These are phyloP conservation scores for Phrynocephalus guinanensis DNA, from an alignment of 2,797 vertebrate species.

Conservation along the genomic window DNA sequence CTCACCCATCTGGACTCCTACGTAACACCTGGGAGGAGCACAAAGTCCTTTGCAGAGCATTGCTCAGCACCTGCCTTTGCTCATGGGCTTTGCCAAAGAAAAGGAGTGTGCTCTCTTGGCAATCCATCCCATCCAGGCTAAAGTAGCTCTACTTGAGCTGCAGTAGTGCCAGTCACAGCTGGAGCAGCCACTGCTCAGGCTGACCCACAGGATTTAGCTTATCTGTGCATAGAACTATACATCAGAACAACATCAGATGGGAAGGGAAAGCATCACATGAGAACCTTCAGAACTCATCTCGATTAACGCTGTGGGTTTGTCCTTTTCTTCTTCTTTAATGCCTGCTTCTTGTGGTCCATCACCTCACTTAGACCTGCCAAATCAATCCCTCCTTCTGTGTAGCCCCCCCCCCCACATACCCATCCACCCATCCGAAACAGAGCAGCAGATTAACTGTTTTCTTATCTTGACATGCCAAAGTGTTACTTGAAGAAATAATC, in stretches of 20 bases:
- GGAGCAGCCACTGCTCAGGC: slow-evolving; percentile 1
- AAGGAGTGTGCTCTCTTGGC: too few relatives aligned
- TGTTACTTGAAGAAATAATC: slow-evolving; percentile 75
- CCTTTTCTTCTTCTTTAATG: neutral
- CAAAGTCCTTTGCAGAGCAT: neutral
- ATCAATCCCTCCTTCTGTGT: slow-evolving; percentile 47
- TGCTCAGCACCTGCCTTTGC: neutral
- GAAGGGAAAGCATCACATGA: slow-evolving; percentile 7
- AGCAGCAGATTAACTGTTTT: slow-evolving; percentile 59
- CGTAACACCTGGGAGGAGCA: neutral
- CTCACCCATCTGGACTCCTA: neutral
- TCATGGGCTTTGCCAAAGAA: neutral
- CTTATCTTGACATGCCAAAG: slow-evolving; percentile 74
- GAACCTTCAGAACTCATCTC: slow-evolving; percentile 18
- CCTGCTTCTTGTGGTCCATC: neutral
- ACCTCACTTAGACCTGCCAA: slow-evolving; percentile 6
- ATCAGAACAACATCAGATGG: slow-evolving; percentile 23
- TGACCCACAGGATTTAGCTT: slow-evolving; percentile 23
- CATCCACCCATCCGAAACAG: slow-evolving; percentile 40
- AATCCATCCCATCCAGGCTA: neutral
- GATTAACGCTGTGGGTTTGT: slow-evolving; percentile 23
- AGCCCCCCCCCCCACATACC: slow-evolving; percentile 34
- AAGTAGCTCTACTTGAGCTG: neutral
- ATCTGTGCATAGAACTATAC: slow-evolving; percentile 37
- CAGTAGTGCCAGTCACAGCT: neutral